Base-by-base conservation (phyloP, 2,888 invertebrate species). In the Macrophya annulata region DNA sequence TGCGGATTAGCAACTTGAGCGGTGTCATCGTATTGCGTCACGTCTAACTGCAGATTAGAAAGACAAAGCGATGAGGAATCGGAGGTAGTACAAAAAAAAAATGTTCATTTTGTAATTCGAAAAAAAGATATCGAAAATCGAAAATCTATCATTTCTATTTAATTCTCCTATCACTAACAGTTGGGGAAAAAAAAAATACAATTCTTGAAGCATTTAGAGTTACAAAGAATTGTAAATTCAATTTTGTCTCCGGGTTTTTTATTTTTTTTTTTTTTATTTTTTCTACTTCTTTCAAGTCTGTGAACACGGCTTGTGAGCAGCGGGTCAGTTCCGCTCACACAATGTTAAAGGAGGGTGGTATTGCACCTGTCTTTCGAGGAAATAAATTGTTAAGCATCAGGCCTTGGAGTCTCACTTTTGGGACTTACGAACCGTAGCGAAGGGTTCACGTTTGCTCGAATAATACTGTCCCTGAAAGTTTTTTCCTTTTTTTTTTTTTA, bases 261-360 rank as follows among this genome's bases (percentile, higher is more conserved):
- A 21, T 12, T 45, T n/a, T 43, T 45, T 43, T 74, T 68, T 31
- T 68, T 68, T 15, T 0, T 10, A n/a, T 3, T 31, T 68, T 9
- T 68, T 37, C 4, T 4, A 37, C 17, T 2, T 43, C n/a, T n/a
- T 72, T 31, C 8, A 55, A 77, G 77, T 25, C 25, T 51, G 77
- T 77, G 37, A 40, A 62, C 62, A 43, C 62, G 81, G 59, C 25
- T 81, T 62, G 81, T 81, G 81, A 59, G 81, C 59, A 40, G 40
- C 81, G 81, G 59, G 59, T 81, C 59, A 81, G 81, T 81, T 62
- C 77, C 77, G 62, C 59, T 81, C 81, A 62, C 59, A 77, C 77
- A 77, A 55, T 40, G 37, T 40, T 8, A 21, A 62, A 81, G 21
- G 40, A 62, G 62, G 81, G 40, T 37, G 81, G 43, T 21, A 43